Percentiles rank a stretch among this genome's conserved stretches.
Conservation (phyloP, 2,888 invertebrate genomes). For the Chalcis sispes region DNA sequence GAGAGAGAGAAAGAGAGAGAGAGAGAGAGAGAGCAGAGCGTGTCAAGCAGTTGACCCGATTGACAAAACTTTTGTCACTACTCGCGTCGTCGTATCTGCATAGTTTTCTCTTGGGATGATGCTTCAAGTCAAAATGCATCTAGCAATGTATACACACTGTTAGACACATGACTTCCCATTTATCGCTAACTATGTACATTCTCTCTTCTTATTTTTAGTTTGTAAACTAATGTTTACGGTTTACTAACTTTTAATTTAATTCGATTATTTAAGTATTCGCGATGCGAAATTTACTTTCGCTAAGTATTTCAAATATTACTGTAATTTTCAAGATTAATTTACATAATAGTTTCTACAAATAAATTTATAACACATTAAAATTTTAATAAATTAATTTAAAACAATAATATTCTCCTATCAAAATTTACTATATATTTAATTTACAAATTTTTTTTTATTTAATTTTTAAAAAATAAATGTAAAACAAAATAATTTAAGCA, state of each 20-base stretch:
- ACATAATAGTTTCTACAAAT: too few species aligned
- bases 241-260: background rate
- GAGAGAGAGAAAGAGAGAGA: background rate
- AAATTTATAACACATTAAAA: too few species aligned
- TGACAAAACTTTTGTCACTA: slow-evolving; percentile 39
- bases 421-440: too few species aligned
- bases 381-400: too few species aligned
- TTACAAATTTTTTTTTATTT: too few species aligned
- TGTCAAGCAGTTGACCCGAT: slow-evolving; percentile 27
- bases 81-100: slow-evolving; percentile 32
- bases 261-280: slow-evolving; percentile 20
- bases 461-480: too few species aligned
- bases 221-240: slow-evolving; percentile 34
- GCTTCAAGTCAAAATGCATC: slow-evolving; percentile 12
- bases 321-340: too few species aligned
- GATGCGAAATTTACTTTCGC: background rate
- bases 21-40: background rate
- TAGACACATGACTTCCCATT: slow-evolving; percentile 31
- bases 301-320: too few species aligned
- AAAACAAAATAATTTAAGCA: too few species aligned
- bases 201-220: too few species aligned
- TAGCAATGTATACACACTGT: slow-evolving; percentile 8
- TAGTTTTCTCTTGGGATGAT: slow-evolving; percentile 40
- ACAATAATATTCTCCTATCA: too few species aligned
- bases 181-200: background rate